Base-by-base conservation (phyloP, 2,888 invertebrate species). In the Ditula angustiorana region DNA sequence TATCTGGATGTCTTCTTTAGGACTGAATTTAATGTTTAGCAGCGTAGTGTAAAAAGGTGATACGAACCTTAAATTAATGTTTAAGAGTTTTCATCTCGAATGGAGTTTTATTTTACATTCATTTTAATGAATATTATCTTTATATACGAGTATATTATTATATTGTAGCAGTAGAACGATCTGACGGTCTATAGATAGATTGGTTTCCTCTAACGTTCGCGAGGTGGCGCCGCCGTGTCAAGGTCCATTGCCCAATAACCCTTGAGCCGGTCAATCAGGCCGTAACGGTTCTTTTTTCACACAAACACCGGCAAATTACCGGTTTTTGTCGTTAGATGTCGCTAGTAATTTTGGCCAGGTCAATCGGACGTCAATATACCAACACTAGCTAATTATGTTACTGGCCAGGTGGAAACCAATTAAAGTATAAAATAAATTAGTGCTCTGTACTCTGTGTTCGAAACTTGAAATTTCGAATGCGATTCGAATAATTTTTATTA, bases 161-260 rank as follows among this genome's bases (percentile, higher is more conserved):
- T n/a, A n/a, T n/a, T n/a, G n/a, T n/a, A n/a, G n/a, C n/a, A n/a
- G n/a, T n/a, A n/a, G n/a, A n/a, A n/a, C n/a, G n/a, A n/a, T n/a
- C n/a, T n/a, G n/a, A n/a, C n/a, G n/a, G n/a, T 5, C 41, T 41
- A 41, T 41, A 41, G 8, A 41, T 41, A 37, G 37, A 37, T 37
- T 59, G 33, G 50, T 52, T 58, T 41, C 33, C 50, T 28, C 35
- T 23, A 35, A 21, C n/a, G 23, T 41, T 7, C 61, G 55, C 53
- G 47, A 55, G 64, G 53, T 53, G 59, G 58, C 58, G 46, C 33
- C 58, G 46, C 21, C 52, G 35, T 59, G 52, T 89, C 90, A 91
- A 89, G 92, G 91, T 80, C 76, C 70, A 81, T 92, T 92, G 88
- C 90, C 81, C 83, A 90, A 92, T 74, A 65, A 86, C 92, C 92